Base-by-base conservation (phyloP, 2,888 invertebrate genomes). In the Bibio marci region DNA sequence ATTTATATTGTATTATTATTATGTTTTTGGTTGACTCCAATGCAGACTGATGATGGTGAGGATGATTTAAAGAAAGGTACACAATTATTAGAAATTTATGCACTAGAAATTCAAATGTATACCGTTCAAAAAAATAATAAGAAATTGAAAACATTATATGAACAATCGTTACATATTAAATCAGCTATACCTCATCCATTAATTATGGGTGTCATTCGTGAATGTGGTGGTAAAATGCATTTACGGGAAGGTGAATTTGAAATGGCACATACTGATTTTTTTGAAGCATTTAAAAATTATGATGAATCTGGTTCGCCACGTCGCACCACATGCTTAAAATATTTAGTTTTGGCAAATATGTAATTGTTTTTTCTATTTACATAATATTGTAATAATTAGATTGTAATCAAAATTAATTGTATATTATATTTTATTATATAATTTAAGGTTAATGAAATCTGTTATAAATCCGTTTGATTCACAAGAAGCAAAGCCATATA, bases 171-270 rank as follows among this genome's bases (percentile, higher is more conserved):
- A 46, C 92, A 95, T 60, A 97, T 98, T 50, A 98, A 98, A 62
- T 94, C 95, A 30, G 98, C 97, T 37, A 98, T 98, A 57, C 97
- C 98, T n/a, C 98, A 98, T 74, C 98, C 98, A 3, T 69, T 98
- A 25, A 98, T 98, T 50, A 95, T 98, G 95, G 97, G 97, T 12
- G 95, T 98, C 26, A 98, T 98, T 44, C 71, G 95, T 76, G 97
- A 98, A 65, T 98, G 97, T 62, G 98, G 97, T 5, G 98, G 98
- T 0, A 98, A 98, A 64, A 98, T 98, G 98, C 97, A 98, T 64
- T 67, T 98, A 34, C 74, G 97, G 17, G 97, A 98, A 66, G 94
- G 92, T 4, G 95, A 97, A 64, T 98, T 95, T 59, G 95, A 95
- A 58, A 87, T 92, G 58, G 97, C 98, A 2, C 97, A 98, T 62